A percentile compares a stretch with the other conserved stretches of the same genome.
Conservation (phyloP, 2,888 invertebrate species). For the Coelopa pilipes region DNA sequence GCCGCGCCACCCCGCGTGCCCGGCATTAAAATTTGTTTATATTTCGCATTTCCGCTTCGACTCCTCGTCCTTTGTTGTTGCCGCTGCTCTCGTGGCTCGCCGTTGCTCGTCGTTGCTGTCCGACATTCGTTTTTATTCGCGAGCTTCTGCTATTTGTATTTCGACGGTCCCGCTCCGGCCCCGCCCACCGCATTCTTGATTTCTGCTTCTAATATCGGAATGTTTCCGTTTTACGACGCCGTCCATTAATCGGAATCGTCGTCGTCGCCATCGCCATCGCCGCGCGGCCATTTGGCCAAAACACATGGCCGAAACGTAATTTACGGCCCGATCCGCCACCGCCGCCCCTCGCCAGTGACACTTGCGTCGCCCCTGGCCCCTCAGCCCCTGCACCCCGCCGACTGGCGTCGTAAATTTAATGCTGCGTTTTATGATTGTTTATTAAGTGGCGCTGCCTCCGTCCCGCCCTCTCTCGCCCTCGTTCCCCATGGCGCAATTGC, state of each 20-base stretch:
- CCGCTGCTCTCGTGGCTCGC: neutral
- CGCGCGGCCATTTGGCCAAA: neutral
- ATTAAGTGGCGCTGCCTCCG: conserved; percentile 1
- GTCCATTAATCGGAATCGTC: conserved; percentile 34
- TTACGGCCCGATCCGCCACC: neutral
- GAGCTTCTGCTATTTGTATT: conserved; percentile 21
- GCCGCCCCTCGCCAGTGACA: neutral
- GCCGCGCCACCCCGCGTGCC: no score
- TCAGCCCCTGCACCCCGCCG: neutral
- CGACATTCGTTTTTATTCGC: conserved; percentile 21
- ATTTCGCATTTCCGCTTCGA: neutral
- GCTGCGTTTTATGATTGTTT: conserved; percentile 12
- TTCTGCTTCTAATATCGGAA: conserved; percentile 24
- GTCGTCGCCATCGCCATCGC: conserved; percentile 23
- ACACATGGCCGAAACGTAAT: conserved; percentile 18
- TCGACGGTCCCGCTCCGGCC: neutral
- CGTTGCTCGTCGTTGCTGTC: neutral
- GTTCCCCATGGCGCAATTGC: no score
- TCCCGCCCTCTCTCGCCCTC: no score
- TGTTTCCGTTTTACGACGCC: conserved; percentile 27
- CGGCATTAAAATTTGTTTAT: conserved; percentile 8
- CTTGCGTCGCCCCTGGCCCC: conserved; percentile 1
- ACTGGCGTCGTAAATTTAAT: conserved; percentile 15
- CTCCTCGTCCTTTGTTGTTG: neutral
- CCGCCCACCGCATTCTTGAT: neutral